phyloP scores from a whole-genome alignment of 2,888 invertebrate species.

The Scaptomyza parva region DNA sequence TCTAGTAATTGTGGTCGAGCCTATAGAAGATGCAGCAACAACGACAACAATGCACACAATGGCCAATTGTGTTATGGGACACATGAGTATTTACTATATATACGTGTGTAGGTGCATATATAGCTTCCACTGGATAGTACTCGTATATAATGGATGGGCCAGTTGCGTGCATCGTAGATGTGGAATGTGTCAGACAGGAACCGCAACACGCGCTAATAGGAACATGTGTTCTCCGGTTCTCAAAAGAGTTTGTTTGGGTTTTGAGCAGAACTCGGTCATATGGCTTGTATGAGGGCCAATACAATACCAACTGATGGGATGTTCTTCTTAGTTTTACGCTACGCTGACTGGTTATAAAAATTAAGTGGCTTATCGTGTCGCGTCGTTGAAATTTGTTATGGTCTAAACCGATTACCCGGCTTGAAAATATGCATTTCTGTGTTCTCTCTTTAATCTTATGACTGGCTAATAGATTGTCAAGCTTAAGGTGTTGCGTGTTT shows the following conservation, averaged over 20 bases:
- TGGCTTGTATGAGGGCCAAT: constrained; percentile 8
- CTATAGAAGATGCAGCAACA: constrained; percentile 49
- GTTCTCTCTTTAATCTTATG: constrained; percentile 20
- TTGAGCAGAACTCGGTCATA: constrained; percentile 46
- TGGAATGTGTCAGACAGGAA: constrained; percentile 44
- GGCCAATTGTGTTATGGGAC: constrained; percentile 70
- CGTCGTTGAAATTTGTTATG: constrained; percentile 64
- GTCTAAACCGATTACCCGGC: constrained; percentile 40
- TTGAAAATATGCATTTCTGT: constrained; percentile 37
- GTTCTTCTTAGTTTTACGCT: not conserved
- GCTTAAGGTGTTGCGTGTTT: constrained; percentile 32
- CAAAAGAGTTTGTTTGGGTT: constrained; percentile 33
- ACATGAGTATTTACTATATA: constrained; percentile 19
- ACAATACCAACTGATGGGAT: not conserved
- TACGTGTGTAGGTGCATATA: not conserved
- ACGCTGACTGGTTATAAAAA: constrained; percentile 55
- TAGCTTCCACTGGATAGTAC: not conserved
- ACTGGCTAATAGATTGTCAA: constrained; percentile 42
- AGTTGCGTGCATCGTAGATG: constrained; percentile 45
- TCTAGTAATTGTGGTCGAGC: constrained; percentile 65
- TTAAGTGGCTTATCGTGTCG: constrained; percentile 75
- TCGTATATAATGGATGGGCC: constrained; percentile 60
- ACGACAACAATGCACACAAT: constrained; percentile 53
- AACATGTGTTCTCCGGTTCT: constrained; percentile 67
- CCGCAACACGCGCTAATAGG: constrained; percentile 81